Evolutionary conservation across 2,888 invertebrate species (phyloP), one percentile per base, ranked within the genome.

Genomic region (Volucella zonaria): DNA sequence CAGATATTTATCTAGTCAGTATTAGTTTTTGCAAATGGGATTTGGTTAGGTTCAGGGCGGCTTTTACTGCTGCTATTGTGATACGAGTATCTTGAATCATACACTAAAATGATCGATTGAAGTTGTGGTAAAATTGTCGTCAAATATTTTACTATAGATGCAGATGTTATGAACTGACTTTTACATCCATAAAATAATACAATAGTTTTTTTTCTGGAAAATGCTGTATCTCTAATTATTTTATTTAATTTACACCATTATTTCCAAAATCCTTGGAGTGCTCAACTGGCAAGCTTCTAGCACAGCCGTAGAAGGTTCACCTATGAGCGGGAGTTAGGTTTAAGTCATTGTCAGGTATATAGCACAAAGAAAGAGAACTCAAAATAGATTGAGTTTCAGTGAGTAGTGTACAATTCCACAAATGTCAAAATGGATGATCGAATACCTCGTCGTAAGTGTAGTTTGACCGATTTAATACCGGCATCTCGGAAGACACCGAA

Each of bases 341-440:
- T 3, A 68, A n/a, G n/a, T n/a, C n/a, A n/a, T n/a, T 43, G 38
- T 87, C 86, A 12, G 71, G 64, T 0, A 68, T 45, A 11, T 14
- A 43, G 15, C 77, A 81, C 15, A 83, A 31, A 1, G 83, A 79
- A 9, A 67, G n/a, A 49, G 71, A 76, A 49, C 76, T 85, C 10
- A 81, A 40, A 1, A 74, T 45, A 12, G 77, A 66, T 61, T 87
- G 80, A 1, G 87, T 67, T 66, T 86, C 87, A 4, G 78, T 56
- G 1, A 87, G 47, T 1, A 49, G n/a, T n/a, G n/a, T n/a, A n/a
- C n/a, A n/a, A n/a, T n/a, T n/a, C n/a, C n/a, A n/a, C n/a, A n/a
- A n/a, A n/a, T n/a, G n/a, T n/a, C n/a, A n/a, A n/a, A 56, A 77
- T 15, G 8, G 62, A 73, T 9, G 54, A 47, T 8, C 70, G 79